phyloP scores from a whole-genome alignment of 2,113 vertebrate species.

The Narcine bancroftii region DNA sequence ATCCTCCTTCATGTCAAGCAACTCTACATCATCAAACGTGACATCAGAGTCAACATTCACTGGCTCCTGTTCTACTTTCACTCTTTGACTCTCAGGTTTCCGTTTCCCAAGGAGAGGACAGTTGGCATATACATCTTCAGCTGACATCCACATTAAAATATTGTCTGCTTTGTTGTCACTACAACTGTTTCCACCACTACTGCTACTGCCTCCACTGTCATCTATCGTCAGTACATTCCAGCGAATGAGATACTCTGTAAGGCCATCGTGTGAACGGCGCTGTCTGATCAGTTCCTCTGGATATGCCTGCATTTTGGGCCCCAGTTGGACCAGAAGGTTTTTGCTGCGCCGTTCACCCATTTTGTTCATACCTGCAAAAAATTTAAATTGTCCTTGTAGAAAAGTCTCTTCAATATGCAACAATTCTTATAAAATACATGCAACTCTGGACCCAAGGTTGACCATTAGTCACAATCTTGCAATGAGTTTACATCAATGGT shows the following conservation, averaged over 20 bases:
- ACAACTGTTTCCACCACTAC: constrained; percentile 48
- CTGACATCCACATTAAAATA: constrained; percentile 87
- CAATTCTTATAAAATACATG: no score
- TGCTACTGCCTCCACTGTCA: constrained; percentile 52
- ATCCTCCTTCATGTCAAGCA: constrained; percentile 81
- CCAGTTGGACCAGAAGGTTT: constrained; percentile 74
- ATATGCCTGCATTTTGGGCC: constrained; percentile 67
- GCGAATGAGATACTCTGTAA: constrained; percentile 76
- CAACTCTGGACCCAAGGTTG: background rate
- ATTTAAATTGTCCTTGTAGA: background rate
- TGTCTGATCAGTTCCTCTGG: constrained; percentile 81
- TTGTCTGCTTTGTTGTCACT: constrained; percentile 64
- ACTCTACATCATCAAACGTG: constrained; percentile 66
- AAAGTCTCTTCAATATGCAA: background rate
- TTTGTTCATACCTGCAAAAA: constrained; percentile 38
- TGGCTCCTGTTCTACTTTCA: constrained; percentile 46
- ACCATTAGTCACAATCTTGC: background rate
- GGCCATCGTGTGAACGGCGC: constrained; percentile 66
- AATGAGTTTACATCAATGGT: no score
- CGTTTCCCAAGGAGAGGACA: constrained; percentile 75
- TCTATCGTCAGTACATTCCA: constrained; percentile 66
- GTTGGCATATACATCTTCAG: constrained; percentile 79
- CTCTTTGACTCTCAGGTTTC: constrained; percentile 51
- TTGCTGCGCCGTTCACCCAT: constrained; percentile 66
- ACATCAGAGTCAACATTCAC: constrained; percentile 47